Conservation (phyloP, 2,113 vertebrate species). For the Amphiprion percula region DNA sequence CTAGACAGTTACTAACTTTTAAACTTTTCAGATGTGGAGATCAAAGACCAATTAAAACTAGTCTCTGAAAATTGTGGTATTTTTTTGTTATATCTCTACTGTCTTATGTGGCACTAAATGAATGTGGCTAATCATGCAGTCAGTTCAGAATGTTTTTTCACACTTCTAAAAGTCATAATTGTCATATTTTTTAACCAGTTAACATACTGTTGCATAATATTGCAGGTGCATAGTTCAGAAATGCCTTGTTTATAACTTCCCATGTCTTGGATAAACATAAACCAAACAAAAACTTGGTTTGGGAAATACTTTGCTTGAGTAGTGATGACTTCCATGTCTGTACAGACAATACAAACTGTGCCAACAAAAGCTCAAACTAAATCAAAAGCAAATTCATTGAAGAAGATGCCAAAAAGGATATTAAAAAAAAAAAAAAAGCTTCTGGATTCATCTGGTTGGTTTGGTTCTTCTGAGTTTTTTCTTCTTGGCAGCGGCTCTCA, state of each 20-base stretch:
- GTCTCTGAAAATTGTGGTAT: too few relatives aligned
- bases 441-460: constrained; percentile 3
- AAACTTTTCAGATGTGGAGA: too few relatives aligned
- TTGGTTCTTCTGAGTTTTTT: constrained; percentile 28
- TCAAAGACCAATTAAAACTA: too few relatives aligned
- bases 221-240: background rate
- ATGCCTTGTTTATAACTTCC: background rate
- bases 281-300: background rate
- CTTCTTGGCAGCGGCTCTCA: constrained; percentile 40
- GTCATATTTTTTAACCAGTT: too few relatives aligned
- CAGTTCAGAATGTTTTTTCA: too few relatives aligned
- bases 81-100: too few relatives aligned
- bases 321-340: background rate
- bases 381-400: constrained; percentile 37
- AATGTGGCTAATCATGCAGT: too few relatives aligned
- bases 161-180: too few relatives aligned
- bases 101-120: too few relatives aligned
- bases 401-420: background rate
- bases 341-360: constrained; percentile 2
- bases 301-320: constrained; percentile 3
- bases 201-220: background rate
- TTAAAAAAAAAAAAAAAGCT: background rate
- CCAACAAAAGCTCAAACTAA: constrained; percentile 10
- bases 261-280: background rate
- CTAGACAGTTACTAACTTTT: too few relatives aligned